A percentile compares a stretch with the other conserved stretches of the same genome.
Conservation (phyloP, 64 coral and sea anemone species). For the Actinia tenebrosa region DNA sequence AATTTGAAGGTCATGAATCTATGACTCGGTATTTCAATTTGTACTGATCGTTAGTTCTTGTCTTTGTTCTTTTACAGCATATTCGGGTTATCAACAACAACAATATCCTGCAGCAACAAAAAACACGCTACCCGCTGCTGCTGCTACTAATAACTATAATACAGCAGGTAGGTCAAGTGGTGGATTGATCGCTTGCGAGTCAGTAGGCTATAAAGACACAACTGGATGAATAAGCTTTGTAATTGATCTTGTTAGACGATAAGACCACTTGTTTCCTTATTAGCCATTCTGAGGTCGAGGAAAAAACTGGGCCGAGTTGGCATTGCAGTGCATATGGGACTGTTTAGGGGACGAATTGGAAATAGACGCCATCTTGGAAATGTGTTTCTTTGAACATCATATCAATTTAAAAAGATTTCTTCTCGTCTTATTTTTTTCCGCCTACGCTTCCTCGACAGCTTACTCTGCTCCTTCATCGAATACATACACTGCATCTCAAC, state of each 20-base stretch:
- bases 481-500: constrained; percentile 6
- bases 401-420: background rate
- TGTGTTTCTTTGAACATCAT: background rate
- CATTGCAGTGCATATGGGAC: no score
- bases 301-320: no score
- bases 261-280: no score
- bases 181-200: background rate
- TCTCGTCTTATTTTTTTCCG: background rate
- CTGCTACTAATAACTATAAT: background rate
- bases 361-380: no score
- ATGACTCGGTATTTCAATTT: background rate
- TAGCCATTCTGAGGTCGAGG: no score
- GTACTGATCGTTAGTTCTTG: background rate
- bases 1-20: background rate
- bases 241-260: no score
- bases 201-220: no score
- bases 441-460: constrained; percentile 34
- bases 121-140: background rate
- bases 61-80: background rate
- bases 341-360: no score
- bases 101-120: background rate
- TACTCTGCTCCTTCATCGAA: constrained; percentile 12
- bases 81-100: background rate
- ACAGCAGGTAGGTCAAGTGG: background rate
- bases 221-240: no score